Base-by-base conservation (phyloP, 2,888 invertebrate species). In the Melikaiella ostensackeni region DNA sequence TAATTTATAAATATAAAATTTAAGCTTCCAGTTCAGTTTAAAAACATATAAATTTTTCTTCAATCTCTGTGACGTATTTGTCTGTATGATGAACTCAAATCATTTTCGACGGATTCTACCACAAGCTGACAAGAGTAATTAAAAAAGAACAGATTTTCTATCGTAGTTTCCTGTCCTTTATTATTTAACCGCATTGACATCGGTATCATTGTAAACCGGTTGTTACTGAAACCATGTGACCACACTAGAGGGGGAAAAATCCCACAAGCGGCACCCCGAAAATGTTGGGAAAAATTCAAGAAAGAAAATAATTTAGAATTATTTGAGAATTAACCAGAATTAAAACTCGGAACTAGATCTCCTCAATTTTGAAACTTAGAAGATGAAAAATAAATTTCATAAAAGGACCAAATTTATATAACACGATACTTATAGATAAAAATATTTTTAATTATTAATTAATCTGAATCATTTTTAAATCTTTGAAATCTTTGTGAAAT, bases 181-280 rank as follows among this genome's bases (percentile, higher is more conserved):
- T 13, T 63, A 38, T 13, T 35, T 38, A n/a, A 63, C 33, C 33
- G 33, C 63, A 63, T 13, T 21, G n/a, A 59, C 16, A 27, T 59
- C 59, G 27, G 59, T 59, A 6, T 33, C 63, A 35, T 33, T 63
- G 11, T 63, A 33, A 63, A 63, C 63, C 35, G 63, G 63, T 63
- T 63, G 35, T 21, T 21, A 63, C 11, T 63, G 35, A 63, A 21
- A 63, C 33, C 33, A 6, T 35, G 35, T 38, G 63, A 63, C n/a
- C 16, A 57, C 16, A 59, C 1, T 24, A 6, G 21, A 59, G 16
- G 11, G 3, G 1, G 27, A 59, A 59, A 11, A 59, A 16, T 27
- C 24, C 16, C 16, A 24, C 24, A 59, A 13, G 13, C 16, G 5
- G 6, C 27, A 59, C 24, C 27, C 59, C 16, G 59, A 59, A 59